Percentiles rank a stretch among this genome's conserved stretches.
phyloP scores from a whole-genome alignment of 2,888 invertebrate species.

The Nowickia ferox region DNA sequence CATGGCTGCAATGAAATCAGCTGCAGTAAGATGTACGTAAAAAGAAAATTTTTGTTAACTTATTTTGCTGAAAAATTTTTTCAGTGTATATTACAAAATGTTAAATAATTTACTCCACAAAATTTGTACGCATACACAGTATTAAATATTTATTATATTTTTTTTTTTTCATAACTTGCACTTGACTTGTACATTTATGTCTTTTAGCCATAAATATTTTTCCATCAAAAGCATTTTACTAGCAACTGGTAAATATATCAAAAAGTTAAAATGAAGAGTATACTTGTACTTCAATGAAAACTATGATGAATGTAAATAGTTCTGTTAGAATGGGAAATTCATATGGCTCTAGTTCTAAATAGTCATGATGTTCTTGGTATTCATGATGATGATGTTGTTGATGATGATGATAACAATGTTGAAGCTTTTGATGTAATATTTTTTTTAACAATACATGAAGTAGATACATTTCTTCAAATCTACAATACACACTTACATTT shows the following conservation, averaged over 20 bases:
- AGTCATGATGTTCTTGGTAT: constrained; percentile 2
- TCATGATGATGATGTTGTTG: constrained; percentile 11
- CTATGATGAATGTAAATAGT: background rate
- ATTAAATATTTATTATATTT: constrained; percentile 23
- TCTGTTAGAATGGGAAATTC: background rate
- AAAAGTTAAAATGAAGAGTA: constrained; percentile 47
- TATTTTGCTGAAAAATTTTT: background rate
- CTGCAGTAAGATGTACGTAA: background rate
- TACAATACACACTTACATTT: constrained; percentile 26
- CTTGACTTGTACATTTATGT: constrained; percentile 47
- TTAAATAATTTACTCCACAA: constrained; percentile 29
- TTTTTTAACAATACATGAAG: constrained; percentile 3
- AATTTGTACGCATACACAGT: constrained; percentile 12
- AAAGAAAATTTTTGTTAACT: background rate
- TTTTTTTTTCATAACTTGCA: constrained; percentile 14
- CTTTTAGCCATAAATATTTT: constrained; percentile 51
- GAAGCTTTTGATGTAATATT: constrained; percentile 18
- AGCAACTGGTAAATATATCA: constrained; percentile 34
- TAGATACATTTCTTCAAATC: constrained; percentile 6
- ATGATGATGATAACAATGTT: constrained; percentile 9
- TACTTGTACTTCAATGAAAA: constrained; percentile 18
- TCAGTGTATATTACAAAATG: constrained; percentile 30
- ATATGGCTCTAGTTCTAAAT: constrained; percentile 1
- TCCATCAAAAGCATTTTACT: constrained; percentile 58
- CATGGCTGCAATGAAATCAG: background rate